Percentiles rank a stretch among this genome's conserved stretches.
phyloP scores from a whole-genome alignment of 2,113 vertebrate genomes.

The Platanista minor region DNA sequence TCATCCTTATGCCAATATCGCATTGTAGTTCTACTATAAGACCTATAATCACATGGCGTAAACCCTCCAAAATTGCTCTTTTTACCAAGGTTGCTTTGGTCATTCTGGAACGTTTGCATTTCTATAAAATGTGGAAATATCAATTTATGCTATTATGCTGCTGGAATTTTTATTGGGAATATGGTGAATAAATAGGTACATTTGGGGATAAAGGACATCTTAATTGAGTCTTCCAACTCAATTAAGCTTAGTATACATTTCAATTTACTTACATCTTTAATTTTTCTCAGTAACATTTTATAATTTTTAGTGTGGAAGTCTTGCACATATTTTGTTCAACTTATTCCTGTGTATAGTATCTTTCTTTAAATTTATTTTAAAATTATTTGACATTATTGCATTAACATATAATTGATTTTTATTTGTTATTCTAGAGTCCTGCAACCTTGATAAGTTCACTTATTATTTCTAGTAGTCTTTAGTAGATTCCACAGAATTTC shows the following conservation, averaged over 20 bases:
- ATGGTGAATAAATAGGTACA: not conserved
- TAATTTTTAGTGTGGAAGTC: too few relatives aligned
- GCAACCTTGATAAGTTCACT: too few relatives aligned
- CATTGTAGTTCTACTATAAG: not conserved
- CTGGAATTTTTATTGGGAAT: not conserved
- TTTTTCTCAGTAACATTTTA: too few relatives aligned
- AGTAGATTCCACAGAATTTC: not conserved
- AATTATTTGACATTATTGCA: too few relatives aligned
- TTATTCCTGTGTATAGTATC: too few relatives aligned
- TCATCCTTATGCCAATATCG: too few relatives aligned
- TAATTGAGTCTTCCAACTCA: not conserved
- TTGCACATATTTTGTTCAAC: too few relatives aligned
- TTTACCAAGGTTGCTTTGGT: too few relatives aligned
- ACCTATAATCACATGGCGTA: not conserved
- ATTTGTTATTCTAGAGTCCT: too few relatives aligned
- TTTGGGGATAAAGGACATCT: too few relatives aligned
- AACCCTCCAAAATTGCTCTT: not conserved
- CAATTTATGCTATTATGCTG: not conserved
- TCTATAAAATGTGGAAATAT: not conserved
- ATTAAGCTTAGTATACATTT: not conserved
- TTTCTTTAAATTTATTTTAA: too few relatives aligned
- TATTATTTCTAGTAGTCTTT: not conserved
- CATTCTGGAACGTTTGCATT: not conserved
- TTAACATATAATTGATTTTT: too few relatives aligned
- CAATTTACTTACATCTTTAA: not conserved